Base-by-base conservation (phyloP, 1,140 invertebrate genomes). In the Eciton burchellii region DNA sequence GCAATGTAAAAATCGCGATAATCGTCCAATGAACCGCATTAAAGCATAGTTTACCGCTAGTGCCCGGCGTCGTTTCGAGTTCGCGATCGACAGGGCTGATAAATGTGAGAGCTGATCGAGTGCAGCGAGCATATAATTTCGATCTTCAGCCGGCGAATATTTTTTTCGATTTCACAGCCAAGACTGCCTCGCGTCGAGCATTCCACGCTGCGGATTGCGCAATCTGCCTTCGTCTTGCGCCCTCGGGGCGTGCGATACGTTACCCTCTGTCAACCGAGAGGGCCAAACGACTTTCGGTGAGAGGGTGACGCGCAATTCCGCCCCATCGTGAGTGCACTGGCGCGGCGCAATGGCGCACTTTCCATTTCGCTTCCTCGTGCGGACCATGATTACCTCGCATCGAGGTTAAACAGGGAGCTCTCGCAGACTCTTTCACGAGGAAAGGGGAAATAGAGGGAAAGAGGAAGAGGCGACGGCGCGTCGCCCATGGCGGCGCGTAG, bases 311-410 rank as follows among this genome's bases (percentile, higher is more conserved):
- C 26, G 76, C 66, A 76, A 88, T 84, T 84, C 66, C 16, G 71
- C 66, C 35, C 45, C 82, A 56, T 82, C 65, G 47, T 71, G 45
- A 84, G 77, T 76, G 81, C 76, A 83, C 59, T 83, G 12, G 54
- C 43, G 62, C 57, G 12, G 19, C 59, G 24, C 19, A 21, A 24
- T 57, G 54, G 35, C 52, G 54, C 82, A 88, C 82, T 87, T 87
- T 88, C 86, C 82, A 79, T 87, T 88, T 88, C 71, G 59, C 82
- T 77, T 60, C 68, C 72, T 87, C 65, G 56, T 49, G 79, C 66
- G 56, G 82, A 47, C 49, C 59, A 82, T 87, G 76, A 88, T 88
- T 88, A 84, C 83, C 45, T 57, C 16, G 35, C 66, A 71, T 83
- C 85, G 66, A 54, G 77, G 72, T 84, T 81, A 84, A 87, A 83